Conservation (phyloP, 1,140 invertebrate genomes). For the Papilio polyxenes region DNA sequence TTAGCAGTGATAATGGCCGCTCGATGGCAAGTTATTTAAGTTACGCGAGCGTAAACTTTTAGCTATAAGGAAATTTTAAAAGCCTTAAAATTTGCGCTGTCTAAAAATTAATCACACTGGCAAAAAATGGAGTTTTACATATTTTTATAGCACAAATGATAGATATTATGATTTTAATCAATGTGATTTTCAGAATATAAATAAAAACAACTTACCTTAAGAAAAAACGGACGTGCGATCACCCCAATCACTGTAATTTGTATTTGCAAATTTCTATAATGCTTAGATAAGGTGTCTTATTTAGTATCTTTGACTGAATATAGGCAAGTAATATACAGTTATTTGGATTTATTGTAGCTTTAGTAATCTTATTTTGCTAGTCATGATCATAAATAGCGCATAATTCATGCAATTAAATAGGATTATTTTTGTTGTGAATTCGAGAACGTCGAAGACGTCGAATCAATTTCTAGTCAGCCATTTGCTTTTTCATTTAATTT, state of each 20-base stretch:
- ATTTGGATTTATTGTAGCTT: constrained; percentile 66
- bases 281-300: constrained; percentile 64
- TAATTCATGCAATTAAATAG: constrained; percentile 78
- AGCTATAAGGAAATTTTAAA: constrained; percentile 25
- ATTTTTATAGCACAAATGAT: constrained; percentile 25
- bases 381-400: constrained; percentile 77
- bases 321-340: constrained; percentile 52
- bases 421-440: constrained; percentile 71
- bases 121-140: neutral
- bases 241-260: constrained; percentile 60
- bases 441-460: constrained; percentile 70
- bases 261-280: constrained; percentile 65
- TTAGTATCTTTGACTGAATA: constrained; percentile 55
- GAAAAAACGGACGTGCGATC: constrained; percentile 71
- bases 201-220: constrained; percentile 69
- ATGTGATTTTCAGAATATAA: constrained; percentile 48
- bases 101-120: constrained; percentile 51
- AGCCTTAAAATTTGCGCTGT: constrained; percentile 37
- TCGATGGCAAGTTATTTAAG: neutral
- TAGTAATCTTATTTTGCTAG: constrained; percentile 74
- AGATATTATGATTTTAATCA: constrained; percentile 14
- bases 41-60: neutral
- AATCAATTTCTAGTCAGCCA: constrained; percentile 71
- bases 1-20: neutral
- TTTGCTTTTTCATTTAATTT: constrained; percentile 77